Evolutionary conservation across 2,888 invertebrate species (phyloP), one percentile per base, ranked within the genome.

Genomic region (Leptopilina drosophilae): DNA sequence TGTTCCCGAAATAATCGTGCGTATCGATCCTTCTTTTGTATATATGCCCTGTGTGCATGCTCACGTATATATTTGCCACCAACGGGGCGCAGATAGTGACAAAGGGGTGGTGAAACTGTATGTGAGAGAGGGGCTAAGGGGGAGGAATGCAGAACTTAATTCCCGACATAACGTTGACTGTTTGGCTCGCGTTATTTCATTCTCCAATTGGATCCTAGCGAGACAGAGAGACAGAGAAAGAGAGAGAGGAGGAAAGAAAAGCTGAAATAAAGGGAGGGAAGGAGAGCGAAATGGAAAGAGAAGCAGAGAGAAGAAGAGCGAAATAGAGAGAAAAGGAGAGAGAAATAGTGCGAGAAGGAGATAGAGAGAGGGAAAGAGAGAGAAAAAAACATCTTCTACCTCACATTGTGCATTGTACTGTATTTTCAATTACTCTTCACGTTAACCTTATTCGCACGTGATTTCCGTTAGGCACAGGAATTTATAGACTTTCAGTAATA

Each of bases 1-100:
- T 73, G 56, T 56, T 73, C 73, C 73, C 73, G 56, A 73, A 73
- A 73, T 73, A 73, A 73, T 73, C 73, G 56, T 73, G 73, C 53
- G 53, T 73, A 73, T 73, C 73, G 73, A 73, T 73, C 73, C 53
- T 73, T 73, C 73, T 73, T 53, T 73, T 56, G 73, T 73, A 73
- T 56, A 33, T 56, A 33, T 73, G 14, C 73, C 53, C 73, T 73
- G 40, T 53, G 33, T 73, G 73, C 33, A 73, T 73, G 56, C 73
- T 56, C 73, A 64, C 40, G 73, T 56, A 56, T 73, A 42, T 42
- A 73, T 73, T 73, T 73, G 26, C 33, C 73, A 73, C 33, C 73
- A 53, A 56, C 33, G 12, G 73, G 73, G 73, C 56, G 33, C 73
- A 56, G 73, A 56, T 73, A 73, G 73, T 9, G 56, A 73, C 53